These are phyloP conservation scores for Thereva unica DNA, from an alignment of 2,888 invertebrate genomes.

Conservation along the genomic window DNA sequence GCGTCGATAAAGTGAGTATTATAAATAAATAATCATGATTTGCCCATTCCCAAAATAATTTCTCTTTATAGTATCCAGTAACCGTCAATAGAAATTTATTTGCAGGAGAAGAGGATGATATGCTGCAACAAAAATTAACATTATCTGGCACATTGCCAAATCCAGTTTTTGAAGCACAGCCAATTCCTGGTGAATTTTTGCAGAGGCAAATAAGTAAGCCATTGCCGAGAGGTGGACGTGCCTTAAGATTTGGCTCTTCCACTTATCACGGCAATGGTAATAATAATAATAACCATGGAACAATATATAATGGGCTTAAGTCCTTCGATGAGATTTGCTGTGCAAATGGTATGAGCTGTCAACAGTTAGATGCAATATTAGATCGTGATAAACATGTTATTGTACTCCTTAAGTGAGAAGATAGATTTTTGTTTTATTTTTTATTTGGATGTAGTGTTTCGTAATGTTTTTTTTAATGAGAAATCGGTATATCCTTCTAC, in stretches of 20 bases:
- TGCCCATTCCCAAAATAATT: constrained; percentile 2
- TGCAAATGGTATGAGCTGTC: constrained; percentile 69
- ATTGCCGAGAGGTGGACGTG: constrained; percentile 40
- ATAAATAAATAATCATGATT: constrained; percentile 13
- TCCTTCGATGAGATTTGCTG: constrained; percentile 87
- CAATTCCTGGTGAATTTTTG: neutral
- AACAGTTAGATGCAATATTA: constrained; percentile 75
- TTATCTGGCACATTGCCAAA: constrained; percentile 36
- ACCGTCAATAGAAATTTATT: constrained; percentile 54
- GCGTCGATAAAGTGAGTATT: constrained; percentile 73
- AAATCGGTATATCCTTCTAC: too few species aligned
- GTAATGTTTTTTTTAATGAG: too few species aligned
- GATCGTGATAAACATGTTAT: constrained; percentile 77
- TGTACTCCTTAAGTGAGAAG: constrained; percentile 66
- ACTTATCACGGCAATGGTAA: neutral
- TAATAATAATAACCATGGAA: neutral
- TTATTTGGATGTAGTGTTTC: too few species aligned
- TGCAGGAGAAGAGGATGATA: constrained; percentile 42
- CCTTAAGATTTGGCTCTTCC: neutral
- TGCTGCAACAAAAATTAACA: constrained; percentile 40
- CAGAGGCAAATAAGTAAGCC: constrained; percentile 38
- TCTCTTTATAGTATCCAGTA: constrained; percentile 60
- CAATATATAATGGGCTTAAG: constrained; percentile 59
- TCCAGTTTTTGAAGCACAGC: constrained; percentile 28
- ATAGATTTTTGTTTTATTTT: too few species aligned